Percentiles rank a stretch among this genome's conserved stretches.
Evolutionary conservation across 2,113 vertebrate genomes (phyloP).

Genomic region (Zootoca vivipara): DNA sequence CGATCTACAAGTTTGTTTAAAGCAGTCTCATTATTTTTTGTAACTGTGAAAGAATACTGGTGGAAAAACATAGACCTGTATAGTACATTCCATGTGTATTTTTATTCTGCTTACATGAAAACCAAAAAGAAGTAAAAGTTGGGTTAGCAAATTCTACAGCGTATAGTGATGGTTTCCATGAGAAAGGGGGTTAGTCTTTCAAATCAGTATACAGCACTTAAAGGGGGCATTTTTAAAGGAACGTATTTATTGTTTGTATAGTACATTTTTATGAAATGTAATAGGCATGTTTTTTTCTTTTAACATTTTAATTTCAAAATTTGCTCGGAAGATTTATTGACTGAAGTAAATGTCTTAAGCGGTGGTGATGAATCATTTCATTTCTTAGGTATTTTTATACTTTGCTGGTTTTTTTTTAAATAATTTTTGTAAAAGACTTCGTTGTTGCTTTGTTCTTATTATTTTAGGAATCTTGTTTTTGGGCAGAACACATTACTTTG

Average conservation of each 20-base stretch:
- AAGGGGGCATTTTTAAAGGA: conserved; percentile 60
- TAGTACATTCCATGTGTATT: conserved; percentile 76
- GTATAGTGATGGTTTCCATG: conserved; percentile 69
- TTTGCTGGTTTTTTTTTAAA: conserved; percentile 64
- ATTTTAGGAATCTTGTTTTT: conserved; percentile 65
- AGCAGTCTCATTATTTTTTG: conserved; percentile 71
- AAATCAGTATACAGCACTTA: conserved; percentile 70
- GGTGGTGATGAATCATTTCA: conserved; percentile 69
- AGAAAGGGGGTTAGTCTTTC: conserved; percentile 60
- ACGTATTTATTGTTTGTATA: conserved; percentile 79
- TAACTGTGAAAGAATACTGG: conserved; percentile 81
- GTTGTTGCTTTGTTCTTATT: conserved; percentile 68
- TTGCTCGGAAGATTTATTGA: conserved; percentile 56
- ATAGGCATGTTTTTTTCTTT: conserved; percentile 62
- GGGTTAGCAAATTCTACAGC: conserved; percentile 72
- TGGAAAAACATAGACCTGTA: conserved; percentile 68
- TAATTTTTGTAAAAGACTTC: conserved; percentile 62
- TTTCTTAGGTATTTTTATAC: conserved; percentile 70
- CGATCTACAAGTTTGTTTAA: conserved; percentile 61
- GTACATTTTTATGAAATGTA: conserved; percentile 60
- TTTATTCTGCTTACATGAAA: conserved; percentile 68
- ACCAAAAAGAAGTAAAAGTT: conserved; percentile 72
- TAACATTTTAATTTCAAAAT: conserved; percentile 63
- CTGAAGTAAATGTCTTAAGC: conserved; percentile 64
- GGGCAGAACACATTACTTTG: conserved; percentile 66